Evolutionary conservation across 2,113 vertebrate genomes (phyloP).

Genomic region (Eulemur macaco): DNA sequence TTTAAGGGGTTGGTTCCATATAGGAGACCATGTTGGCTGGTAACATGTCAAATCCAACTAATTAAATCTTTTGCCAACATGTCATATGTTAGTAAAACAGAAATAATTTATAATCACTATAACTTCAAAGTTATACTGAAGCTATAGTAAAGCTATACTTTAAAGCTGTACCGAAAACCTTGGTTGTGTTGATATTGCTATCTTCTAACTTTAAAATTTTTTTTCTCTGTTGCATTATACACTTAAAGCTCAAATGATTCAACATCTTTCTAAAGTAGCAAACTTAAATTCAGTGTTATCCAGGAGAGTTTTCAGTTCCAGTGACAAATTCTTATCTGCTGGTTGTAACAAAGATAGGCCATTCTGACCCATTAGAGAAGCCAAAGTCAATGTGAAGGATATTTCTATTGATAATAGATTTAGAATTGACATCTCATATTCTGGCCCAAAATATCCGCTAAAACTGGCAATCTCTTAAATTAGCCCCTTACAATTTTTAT

Average conservation of each 20-base stretch:
- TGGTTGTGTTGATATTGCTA: neutral
- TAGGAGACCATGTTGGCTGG: neutral
- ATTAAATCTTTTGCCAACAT: neutral
- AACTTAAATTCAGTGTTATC: neutral
- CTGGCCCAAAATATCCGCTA: neutral
- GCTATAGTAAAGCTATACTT: neutral
- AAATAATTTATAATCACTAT: neutral
- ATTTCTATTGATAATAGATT: neutral
- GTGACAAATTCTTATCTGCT: neutral
- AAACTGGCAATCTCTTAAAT: neutral
- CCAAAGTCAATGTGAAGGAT: neutral
- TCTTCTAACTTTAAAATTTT: neutral
- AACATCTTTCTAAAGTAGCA: neutral
- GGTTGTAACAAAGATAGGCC: neutral
- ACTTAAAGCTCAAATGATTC: neutral
- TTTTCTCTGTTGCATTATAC: neutral
- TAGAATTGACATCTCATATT: neutral
- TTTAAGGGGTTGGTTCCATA: neutral
- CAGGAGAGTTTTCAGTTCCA: neutral
- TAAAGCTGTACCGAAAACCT: neutral
- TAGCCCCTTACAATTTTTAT: neutral
- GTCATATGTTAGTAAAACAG: neutral
- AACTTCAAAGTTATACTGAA: neutral
- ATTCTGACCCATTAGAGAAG: neutral
- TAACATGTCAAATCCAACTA: neutral